A percentile compares a stretch with the other conserved stretches of the same genome.
phyloP scores from a whole-genome alignment of 1,140 invertebrate species.

The Pogonomyrmex californicus region DNA sequence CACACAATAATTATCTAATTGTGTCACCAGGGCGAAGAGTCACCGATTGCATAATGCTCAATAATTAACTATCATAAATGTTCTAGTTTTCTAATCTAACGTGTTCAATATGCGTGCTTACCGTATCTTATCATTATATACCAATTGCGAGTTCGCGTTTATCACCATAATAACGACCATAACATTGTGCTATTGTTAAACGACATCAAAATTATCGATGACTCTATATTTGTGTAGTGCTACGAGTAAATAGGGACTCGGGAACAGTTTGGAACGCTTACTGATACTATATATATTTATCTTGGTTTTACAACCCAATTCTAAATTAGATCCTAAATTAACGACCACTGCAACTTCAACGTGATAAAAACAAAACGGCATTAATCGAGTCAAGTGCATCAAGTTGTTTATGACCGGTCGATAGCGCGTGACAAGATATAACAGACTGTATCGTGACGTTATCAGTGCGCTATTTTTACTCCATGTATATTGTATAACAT shows the following conservation, averaged over 20 bases:
- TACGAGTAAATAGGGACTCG: not conserved
- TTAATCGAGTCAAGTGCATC: constrained; percentile 31
- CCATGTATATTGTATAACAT: not conserved
- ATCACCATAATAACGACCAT: constrained; percentile 60
- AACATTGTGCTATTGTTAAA: constrained; percentile 36
- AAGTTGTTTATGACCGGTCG: constrained; percentile 8
- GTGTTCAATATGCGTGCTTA: constrained; percentile 9
- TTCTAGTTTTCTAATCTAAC: constrained; percentile 74
- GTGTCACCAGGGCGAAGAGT: constrained; percentile 2
- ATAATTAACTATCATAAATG: constrained; percentile 67
- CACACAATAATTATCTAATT: not conserved
- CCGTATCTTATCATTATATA: constrained; percentile 45
- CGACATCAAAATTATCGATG: not conserved
- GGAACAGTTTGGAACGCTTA: not conserved
- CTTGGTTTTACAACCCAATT: not conserved
- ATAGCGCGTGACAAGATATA: constrained; percentile 25
- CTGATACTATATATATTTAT: not conserved
- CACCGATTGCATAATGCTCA: constrained; percentile 44
- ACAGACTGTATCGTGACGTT: not conserved
- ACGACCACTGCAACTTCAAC: not conserved
- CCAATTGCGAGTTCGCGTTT: constrained; percentile 67
- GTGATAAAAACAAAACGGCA: not conserved
- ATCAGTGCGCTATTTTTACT: constrained; percentile 33
- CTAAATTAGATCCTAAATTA: constrained; percentile 6
- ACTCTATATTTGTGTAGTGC: not conserved